Percentiles rank a stretch among this genome's conserved stretches.
Conservation (phyloP, 2,113 vertebrate genomes). For the Symphodus melops region DNA sequence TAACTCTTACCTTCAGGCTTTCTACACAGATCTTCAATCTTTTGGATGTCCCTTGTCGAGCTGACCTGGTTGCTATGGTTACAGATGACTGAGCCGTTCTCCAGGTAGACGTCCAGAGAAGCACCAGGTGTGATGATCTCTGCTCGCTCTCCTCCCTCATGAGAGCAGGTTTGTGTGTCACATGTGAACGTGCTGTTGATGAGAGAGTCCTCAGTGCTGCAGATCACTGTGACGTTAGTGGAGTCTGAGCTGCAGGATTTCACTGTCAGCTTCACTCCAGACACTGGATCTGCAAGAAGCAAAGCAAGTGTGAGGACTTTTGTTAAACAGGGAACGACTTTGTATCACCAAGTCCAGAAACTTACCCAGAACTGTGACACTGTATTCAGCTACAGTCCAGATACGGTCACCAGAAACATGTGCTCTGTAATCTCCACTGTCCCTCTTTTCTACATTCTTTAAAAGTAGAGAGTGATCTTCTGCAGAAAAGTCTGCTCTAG, state of each 20-base stretch:
- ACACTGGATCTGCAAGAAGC: background rate
- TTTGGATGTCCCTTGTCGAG: background rate
- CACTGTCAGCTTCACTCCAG: conserved; percentile 8
- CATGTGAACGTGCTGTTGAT: no score
- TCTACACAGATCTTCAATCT: no score
- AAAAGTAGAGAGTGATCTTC: conserved; percentile 2
- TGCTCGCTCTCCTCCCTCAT: background rate
- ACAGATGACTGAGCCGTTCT: background rate
- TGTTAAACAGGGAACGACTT: background rate
- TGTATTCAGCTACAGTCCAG: background rate
- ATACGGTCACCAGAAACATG: rapidly evolving
- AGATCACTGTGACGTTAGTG: conserved; percentile 16
- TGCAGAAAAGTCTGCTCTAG: background rate
- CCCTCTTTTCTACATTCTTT: background rate
- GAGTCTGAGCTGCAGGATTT: background rate
- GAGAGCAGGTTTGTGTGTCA: background rate
- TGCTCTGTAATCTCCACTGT: conserved; percentile 25
- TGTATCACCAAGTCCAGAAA: background rate
- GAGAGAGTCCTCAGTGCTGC: no score
- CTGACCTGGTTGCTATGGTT: conserved; percentile 39
- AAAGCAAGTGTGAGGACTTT: background rate
- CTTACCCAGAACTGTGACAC: conserved; percentile 19
- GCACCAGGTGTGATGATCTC: background rate
- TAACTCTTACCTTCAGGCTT: no score
- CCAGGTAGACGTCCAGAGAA: conserved; percentile 14